A percentile compares a stretch with the other conserved stretches of the same genome.
These are phyloP conservation scores for Taenaris catops DNA, from an alignment of 2,888 invertebrate species.

Conservation along the genomic window DNA sequence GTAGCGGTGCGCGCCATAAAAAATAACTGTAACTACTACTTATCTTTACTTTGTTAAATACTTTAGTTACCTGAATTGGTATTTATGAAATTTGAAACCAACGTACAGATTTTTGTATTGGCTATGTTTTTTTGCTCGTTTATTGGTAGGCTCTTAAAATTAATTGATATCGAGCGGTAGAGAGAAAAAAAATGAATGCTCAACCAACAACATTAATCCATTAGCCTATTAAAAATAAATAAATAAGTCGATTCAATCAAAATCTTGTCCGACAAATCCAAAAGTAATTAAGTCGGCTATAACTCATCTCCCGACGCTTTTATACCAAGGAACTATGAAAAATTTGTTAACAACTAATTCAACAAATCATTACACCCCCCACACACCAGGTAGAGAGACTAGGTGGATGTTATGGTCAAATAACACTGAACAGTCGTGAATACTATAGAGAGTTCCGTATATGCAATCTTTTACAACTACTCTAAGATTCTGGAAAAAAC, in stretches of 20 bases:
- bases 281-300: conserved; percentile 38
- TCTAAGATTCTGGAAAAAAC: too few relatives aligned
- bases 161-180: too few relatives aligned
- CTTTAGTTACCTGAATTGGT: too few relatives aligned
- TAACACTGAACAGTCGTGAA: not conserved
- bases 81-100: too few relatives aligned
- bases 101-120: too few relatives aligned
- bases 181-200: conserved; percentile 6
- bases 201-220: conserved; percentile 14
- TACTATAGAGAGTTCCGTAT: conserved; percentile 35
- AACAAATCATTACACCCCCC: conserved; percentile 56
- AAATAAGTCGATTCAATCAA: conserved; percentile 26
- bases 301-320: conserved; percentile 24
- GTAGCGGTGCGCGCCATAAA: conserved; percentile 35
- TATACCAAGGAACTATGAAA: conserved; percentile 30
- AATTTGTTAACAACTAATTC: conserved; percentile 37
- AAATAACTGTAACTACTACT: conserved; percentile 37
- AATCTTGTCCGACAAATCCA: conserved; percentile 27
- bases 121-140: too few relatives aligned
- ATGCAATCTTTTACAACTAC: conserved; percentile 26
- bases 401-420: conserved; percentile 1
- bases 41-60: conserved; percentile 11
- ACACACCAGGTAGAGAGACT: conserved; percentile 42
- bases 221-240: conserved; percentile 19
- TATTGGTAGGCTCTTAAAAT: too few relatives aligned